A percentile compares a stretch with the other conserved stretches of the same genome.
Evolutionary conservation across 2,113 vertebrate genomes (phyloP).

Genomic region (Emydocephalus ijimae): DNA sequence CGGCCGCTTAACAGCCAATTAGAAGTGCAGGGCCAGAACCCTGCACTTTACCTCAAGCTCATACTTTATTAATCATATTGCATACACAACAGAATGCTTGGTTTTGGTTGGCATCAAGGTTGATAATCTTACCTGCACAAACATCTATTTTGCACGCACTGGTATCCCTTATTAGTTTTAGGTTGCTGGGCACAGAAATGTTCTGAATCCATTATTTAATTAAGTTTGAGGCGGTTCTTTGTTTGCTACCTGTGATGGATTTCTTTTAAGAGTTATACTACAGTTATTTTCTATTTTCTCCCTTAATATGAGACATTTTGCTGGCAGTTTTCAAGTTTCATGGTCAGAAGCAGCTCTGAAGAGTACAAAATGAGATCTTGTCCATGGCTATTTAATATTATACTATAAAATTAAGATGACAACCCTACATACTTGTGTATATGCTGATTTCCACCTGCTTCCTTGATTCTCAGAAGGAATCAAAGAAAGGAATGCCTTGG

Average conservation of each 20-base stretch:
- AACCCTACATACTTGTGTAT: too few relatives aligned
- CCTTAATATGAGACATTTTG: not conserved
- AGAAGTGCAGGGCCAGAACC: too few relatives aligned
- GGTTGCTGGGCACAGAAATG: too few relatives aligned
- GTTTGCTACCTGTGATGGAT: not conserved
- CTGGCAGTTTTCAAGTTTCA: not conserved
- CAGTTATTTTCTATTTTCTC: not conserved
- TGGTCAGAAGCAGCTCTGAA: not conserved
- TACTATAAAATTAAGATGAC: not conserved
- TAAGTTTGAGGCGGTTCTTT: not conserved
- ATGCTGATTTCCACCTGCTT: not conserved
- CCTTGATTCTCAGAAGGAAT: constrained; percentile 25
- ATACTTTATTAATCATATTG: too few relatives aligned
- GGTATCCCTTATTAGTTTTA: too few relatives aligned
- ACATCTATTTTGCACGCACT: too few relatives aligned
- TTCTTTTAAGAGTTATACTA: not conserved
- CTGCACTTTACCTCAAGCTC: too few relatives aligned
- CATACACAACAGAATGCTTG: too few relatives aligned
- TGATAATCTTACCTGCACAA: too few relatives aligned
- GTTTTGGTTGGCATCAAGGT: too few relatives aligned
- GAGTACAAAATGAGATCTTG: not conserved
- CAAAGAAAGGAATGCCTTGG: not conserved
- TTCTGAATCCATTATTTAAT: too few relatives aligned
- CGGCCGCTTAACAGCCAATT: too few relatives aligned
- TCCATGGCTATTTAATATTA: not conserved